Conservation (phyloP, 2,113 vertebrate species). For the Leptobrachium leishanense region DNA sequence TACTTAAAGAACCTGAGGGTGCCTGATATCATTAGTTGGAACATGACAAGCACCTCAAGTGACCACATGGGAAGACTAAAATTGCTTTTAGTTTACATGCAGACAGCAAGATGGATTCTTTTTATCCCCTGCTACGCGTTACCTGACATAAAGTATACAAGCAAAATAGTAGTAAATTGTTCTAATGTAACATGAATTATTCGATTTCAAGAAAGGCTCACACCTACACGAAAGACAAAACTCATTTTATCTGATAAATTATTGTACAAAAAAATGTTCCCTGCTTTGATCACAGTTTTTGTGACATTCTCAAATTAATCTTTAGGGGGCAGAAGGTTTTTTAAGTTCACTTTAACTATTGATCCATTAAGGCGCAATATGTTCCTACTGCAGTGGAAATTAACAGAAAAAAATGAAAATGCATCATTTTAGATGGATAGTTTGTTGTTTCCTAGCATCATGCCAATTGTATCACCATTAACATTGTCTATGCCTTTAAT, state of each 20-base stretch:
- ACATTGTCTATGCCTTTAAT: no score
- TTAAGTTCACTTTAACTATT: no score
- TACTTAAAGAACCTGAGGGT: constrained; percentile 82
- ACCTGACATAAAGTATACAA: constrained; percentile 65
- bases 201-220: background rate
- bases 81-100: constrained; percentile 76
- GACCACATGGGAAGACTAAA: constrained; percentile 82
- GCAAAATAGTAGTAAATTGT: constrained; percentile 55
- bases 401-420: no score
- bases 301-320: no score
- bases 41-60: constrained; percentile 81
- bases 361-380: no score
- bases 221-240: background rate
- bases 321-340: no score
- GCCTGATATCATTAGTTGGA: constrained; percentile 80
- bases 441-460: no score
- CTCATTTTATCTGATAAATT: background rate
- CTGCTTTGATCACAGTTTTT: no score
- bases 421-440: no score
- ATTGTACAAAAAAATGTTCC: background rate
- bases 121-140: constrained; percentile 73
- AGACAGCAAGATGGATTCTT: constrained; percentile 74
- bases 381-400: no score
- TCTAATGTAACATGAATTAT: constrained; percentile 51
- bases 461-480: no score